phyloP scores from a whole-genome alignment of 2,888 invertebrate genomes.

The Drosophila robusta region DNA sequence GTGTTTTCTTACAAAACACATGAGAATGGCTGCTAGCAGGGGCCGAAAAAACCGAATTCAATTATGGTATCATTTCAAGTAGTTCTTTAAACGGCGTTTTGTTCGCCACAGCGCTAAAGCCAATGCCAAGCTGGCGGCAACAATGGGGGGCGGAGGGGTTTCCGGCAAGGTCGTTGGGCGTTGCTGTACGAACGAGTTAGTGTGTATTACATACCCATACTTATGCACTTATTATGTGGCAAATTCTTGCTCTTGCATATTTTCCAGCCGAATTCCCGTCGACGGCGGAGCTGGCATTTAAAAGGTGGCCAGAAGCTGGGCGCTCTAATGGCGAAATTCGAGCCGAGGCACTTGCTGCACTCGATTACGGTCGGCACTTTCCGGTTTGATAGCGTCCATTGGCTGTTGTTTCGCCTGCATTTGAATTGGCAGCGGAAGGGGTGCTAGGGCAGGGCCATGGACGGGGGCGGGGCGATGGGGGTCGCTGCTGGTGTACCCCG shows the following conservation, averaged over 20 bases:
- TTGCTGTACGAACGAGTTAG: constrained; percentile 16
- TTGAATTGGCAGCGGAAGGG: constrained; percentile 4
- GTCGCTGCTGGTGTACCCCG: constrained; percentile 36
- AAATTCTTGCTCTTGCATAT: constrained; percentile 58
- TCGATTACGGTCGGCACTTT: constrained; percentile 64
- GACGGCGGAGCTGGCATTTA: constrained; percentile 35
- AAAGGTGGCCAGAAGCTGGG: constrained; percentile 25
- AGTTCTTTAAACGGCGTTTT: constrained; percentile 56
- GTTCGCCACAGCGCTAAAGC: constrained; percentile 20
- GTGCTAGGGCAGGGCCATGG: no score
- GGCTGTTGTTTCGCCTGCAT: constrained; percentile 18
- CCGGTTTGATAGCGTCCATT: constrained; percentile 50
- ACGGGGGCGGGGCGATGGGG: background rate
- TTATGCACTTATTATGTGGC: constrained; percentile 36
- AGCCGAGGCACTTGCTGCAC: constrained; percentile 63
- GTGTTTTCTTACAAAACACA: constrained; percentile 39
- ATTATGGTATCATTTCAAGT: constrained; percentile 72
- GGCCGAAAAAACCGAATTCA: constrained; percentile 56
- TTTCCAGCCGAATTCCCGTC: constrained; percentile 70
- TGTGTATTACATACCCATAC: constrained; percentile 29
- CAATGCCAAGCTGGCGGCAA: constrained; percentile 14
- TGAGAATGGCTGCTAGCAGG: constrained; percentile 23
- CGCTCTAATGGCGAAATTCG: constrained; percentile 42
- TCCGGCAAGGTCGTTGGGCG: constrained; percentile 13
- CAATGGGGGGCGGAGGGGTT: background rate